Evolutionary conservation across 1,140 invertebrate genomes (phyloP).

Genomic region (Cydia strobilella): DNA sequence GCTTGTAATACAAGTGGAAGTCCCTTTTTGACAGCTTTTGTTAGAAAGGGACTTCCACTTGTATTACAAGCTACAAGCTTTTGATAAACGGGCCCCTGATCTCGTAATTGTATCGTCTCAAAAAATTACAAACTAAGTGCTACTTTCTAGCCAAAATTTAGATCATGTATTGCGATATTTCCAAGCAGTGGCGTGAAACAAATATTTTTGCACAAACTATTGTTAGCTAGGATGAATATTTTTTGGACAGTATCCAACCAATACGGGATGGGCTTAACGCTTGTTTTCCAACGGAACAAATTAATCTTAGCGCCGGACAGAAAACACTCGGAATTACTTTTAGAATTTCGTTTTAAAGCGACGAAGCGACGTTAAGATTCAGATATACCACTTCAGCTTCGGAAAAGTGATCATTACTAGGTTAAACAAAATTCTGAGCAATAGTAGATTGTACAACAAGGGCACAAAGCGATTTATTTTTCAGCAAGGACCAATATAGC

Average conservation of each 20-base stretch:
- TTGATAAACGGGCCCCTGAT: too few species aligned
- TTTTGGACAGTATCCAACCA: conserved; percentile 46
- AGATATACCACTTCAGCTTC: neutral
- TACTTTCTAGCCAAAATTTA: too few species aligned
- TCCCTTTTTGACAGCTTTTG: too few species aligned
- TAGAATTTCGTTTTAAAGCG: conserved; percentile 25
- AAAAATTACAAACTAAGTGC: too few species aligned
- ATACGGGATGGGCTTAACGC: conserved; percentile 44
- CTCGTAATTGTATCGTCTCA: too few species aligned
- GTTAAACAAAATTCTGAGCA: neutral
- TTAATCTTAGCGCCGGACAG: conserved; percentile 39
- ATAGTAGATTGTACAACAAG: too few species aligned
- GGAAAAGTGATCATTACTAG: neutral
- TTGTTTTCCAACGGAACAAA: conserved; percentile 44
- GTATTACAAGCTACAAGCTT: too few species aligned
- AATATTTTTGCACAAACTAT: neutral
- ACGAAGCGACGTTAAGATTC: neutral
- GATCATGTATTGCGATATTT: too few species aligned
- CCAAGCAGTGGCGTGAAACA: neutral
- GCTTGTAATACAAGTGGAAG: too few species aligned
- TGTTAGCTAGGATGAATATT: neutral
- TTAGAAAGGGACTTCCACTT: too few species aligned
- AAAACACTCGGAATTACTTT: conserved; percentile 30
- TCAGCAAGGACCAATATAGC: too few species aligned
- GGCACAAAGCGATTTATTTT: too few species aligned